Base-by-base conservation (phyloP, 37 sponge, comb jelly and placozoan species). In the Trichoplax adhaerens region DNA sequence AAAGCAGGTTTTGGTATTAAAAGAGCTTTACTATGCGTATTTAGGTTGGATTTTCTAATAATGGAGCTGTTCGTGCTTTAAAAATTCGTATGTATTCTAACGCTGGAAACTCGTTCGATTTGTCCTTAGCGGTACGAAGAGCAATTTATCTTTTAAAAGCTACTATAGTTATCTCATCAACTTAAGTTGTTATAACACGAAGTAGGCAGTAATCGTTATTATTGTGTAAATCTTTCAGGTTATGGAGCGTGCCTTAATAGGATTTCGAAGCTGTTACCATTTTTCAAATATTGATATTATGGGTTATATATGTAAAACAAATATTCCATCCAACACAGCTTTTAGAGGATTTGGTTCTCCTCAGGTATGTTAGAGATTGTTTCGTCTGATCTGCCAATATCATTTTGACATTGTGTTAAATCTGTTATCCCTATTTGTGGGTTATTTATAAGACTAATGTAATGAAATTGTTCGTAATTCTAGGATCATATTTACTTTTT, bases 291-390 rank as follows among this genome's bases (percentile, higher is more conserved):
- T 74, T 4, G 68, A 57, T 49, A 68, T 78, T 47, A 60, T 48
- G 2, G 87, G 80, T 3, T 64, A 54, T 8, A 54, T 66, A 10
- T 91, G 92, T 62, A 68, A 58, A 7, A 91, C 92, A n/a, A 83
- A 86, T 58, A 69, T 91, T 5, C 78, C 92, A 5, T 79, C 92
- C 29, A 84, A 83, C 56, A 91, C 92, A 58, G 87, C 92, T 10
- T 91, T 91, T 80, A 64, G 92, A 55, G 87, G 92, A 1, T 91
- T 91, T 75, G 92, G 92, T 53, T 84, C 80, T 2, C 87, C 92
- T 62, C 87, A 91, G 69, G 82, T 1, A 91, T 86, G 87, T 29
- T 29, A 29, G 29, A 29, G 29, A 29, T 29, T 29, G 29, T 29
- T 29, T 29, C 29, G 29, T 29, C 29, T 29, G 29, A 29, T 29